Base-by-base conservation (phyloP, 2,113 vertebrate species). In the Shinisaurus crocodilurus region DNA sequence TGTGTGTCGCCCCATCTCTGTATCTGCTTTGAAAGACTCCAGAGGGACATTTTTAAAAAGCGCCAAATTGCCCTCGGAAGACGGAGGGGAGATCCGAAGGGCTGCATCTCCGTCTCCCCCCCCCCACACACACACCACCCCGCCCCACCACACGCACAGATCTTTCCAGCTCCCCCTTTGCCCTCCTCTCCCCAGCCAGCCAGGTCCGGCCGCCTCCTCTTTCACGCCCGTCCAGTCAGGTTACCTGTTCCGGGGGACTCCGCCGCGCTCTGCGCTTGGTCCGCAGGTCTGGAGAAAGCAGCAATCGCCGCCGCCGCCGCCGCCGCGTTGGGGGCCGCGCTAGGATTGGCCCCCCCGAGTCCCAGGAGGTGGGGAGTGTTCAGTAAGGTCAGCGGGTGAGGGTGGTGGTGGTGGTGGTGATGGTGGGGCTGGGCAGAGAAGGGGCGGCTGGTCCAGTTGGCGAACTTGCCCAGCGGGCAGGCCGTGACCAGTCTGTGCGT, bases 361-460 rank as follows among this genome's bases (percentile, higher is more conserved):
- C 98, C 98, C 95, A 99, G 97, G 92, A 99, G 98, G 94, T 99
- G 98, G 92, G 98, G 98, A 3, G 98, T 97, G 97, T 98, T 98
- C 95, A 99, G 98, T 96, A 99, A 97, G 92, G 98, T 98, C 94
- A 99, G 97, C 94, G 97, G 97, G 95, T 96, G 96, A 67, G 94
- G 65, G 20, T 0, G 96, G 80, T 97, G 98, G 90, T 97, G 98
- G 95, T n/a, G 89, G 10, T 65, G 81, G 5, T 70, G 89, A 16
- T 63, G 85, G 37, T 0, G 96, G 79, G 97, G 98, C 88, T 97
- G 98, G 95, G 97, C 98, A 74, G 99, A 98, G 97, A 99, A 99
- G 18, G 98, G 98, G 94, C 98, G 97, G 97, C 98, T 98, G 95
- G 98, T 97, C 98, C 98, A 99, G 96, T 97, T 97, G 91, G 99